phyloP scores from a whole-genome alignment of 2,888 invertebrate species.

The Eremobia ochroleuca region DNA sequence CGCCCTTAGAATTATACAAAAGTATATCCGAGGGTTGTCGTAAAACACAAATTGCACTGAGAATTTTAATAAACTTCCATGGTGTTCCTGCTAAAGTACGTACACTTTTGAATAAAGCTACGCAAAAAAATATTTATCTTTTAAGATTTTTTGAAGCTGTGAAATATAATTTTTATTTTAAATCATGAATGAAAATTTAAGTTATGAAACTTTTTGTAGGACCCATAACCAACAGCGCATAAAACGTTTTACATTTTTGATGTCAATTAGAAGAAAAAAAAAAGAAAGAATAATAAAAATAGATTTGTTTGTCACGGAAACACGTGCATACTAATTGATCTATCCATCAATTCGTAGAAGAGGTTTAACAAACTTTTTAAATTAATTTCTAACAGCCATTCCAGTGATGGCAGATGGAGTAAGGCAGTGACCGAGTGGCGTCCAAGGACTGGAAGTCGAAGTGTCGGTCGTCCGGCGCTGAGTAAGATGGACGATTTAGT shows the following conservation, averaged over 20 bases:
- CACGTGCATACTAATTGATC: neutral
- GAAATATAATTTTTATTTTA: neutral
- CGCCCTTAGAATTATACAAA: conserved; percentile 73
- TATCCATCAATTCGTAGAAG: neutral
- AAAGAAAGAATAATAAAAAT: neutral
- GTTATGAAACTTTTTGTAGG: neutral
- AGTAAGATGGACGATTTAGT: neutral
- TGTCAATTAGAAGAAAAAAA: neutral
- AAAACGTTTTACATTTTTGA: neutral
- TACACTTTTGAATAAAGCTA: conserved; percentile 58
- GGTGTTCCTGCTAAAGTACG: conserved; percentile 55
- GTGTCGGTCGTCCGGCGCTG: neutral
- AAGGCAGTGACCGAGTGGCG: too few relatives aligned
- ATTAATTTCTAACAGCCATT: neutral
- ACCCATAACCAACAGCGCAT: neutral
- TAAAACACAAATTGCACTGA: conserved; percentile 79
- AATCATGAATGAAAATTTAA: neutral
- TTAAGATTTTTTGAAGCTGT: conserved; percentile 7
- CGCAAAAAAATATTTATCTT: conserved; percentile 37
- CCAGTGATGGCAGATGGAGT: neutral
- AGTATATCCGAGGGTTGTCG: conserved; percentile 70
- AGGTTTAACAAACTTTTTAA: too few relatives aligned
- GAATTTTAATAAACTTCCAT: conserved; percentile 78
- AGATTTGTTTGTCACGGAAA: neutral
- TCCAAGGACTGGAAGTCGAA: neutral